phyloP scores from a whole-genome alignment of 37 sponge, comb jelly and placozoan species.

The Petrosia ficiformis region DNA sequence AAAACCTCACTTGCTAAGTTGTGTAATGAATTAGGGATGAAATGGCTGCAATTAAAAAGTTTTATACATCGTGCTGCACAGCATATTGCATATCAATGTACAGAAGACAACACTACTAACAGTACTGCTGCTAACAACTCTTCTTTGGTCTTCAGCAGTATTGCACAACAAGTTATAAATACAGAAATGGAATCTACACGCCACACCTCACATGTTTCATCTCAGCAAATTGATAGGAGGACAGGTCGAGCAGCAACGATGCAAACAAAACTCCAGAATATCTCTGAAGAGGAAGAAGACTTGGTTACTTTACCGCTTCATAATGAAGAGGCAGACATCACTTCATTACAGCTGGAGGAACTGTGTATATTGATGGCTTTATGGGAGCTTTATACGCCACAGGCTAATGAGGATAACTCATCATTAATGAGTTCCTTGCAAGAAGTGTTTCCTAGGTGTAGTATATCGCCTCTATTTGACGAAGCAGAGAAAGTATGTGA shows the following conservation, averaged over 20 bases:
- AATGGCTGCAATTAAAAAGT: background rate
- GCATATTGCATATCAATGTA: background rate
- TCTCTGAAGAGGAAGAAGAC: background rate
- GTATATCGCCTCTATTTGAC: slow-evolving; percentile 21
- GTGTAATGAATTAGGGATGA: background rate
- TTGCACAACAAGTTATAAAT: background rate
- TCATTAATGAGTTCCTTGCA: slow-evolving; percentile 17
- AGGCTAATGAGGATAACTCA: background rate
- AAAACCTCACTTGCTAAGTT: background rate
- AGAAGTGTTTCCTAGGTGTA: slow-evolving; percentile 36
- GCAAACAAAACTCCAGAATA: background rate
- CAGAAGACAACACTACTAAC: background rate
- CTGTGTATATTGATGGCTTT: background rate
- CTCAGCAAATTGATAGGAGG: too few relatives aligned
- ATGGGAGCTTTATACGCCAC: background rate
- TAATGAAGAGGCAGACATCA: background rate
- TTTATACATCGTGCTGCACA: background rate
- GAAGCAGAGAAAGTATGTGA: slow-evolving; percentile 28
- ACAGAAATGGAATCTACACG: background rate
- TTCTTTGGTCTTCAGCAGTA: background rate
- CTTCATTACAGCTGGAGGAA: background rate
- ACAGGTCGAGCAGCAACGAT: background rate
- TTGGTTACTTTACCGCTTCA: background rate
- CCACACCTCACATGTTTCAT: background rate
- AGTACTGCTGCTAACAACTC: background rate